phyloP scores from a whole-genome alignment of 2,797 vertebrate genomes.

The Periophthalmus magnuspinnatus region DNA sequence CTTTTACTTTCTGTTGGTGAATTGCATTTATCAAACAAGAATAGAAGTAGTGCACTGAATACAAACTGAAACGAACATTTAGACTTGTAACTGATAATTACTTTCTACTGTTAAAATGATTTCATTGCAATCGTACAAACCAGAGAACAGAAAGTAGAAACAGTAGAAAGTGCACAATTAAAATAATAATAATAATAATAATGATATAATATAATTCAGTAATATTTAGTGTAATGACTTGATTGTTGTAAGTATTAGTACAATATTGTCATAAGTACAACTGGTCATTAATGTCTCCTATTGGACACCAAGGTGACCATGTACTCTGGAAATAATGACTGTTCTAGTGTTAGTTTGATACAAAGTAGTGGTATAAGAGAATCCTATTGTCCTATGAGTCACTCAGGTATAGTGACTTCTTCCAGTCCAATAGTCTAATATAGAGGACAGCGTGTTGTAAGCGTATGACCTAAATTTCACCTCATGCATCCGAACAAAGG shows the following conservation, averaged over 20 bases:
- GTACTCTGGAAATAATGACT: neutral
- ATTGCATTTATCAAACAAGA: slow-evolving; percentile 27
- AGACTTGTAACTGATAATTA: no score
- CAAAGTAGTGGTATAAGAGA: neutral
- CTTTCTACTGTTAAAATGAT: neutral
- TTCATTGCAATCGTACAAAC: no score
- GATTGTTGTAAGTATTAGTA: neutral
- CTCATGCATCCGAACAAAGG: slow-evolving; percentile 72
- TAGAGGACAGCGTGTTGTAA: slow-evolving; percentile 35
- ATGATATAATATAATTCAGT: neutral
- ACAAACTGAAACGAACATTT: neutral
- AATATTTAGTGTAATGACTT: neutral
- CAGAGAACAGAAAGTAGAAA: neutral
- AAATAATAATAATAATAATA: no score
- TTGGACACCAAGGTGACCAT: neutral
- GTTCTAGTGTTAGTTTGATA: neutral
- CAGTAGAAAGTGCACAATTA: neutral
- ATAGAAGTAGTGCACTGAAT: slow-evolving; percentile 17
- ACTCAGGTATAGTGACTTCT: slow-evolving; percentile 7
- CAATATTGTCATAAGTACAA: neutral
- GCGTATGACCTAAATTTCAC: slow-evolving; percentile 75
- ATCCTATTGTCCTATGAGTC: slow-evolving; percentile 1
- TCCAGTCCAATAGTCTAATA: slow-evolving; percentile 20
- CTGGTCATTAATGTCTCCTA: neutral
- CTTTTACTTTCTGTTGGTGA: slow-evolving; percentile 39